phyloP scores from a whole-genome alignment of 2,888 invertebrate species.

The Eutolmus rufibarbis region DNA sequence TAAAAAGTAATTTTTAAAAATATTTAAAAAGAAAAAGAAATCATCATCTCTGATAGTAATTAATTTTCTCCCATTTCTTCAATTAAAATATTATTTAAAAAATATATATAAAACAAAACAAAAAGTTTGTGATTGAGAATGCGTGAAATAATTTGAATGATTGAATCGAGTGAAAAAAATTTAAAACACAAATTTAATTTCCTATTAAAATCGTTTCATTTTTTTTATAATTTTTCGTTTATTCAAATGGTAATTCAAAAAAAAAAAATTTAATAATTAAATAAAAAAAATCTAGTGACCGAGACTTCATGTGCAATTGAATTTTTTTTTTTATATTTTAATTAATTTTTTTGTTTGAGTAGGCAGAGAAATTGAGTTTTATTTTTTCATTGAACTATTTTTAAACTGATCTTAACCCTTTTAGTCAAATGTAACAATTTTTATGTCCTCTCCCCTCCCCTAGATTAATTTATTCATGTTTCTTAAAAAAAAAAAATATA shows the following conservation, averaged over 20 bases:
- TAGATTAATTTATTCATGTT: not conserved
- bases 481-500: not conserved
- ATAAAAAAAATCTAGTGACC: not conserved
- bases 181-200: too few relatives aligned
- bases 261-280: not conserved
- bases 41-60: not conserved
- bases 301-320: slow-evolving; percentile 31
- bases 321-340: not conserved
- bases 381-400: not conserved
- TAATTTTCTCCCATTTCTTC: not conserved
- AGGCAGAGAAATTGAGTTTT: not conserved
- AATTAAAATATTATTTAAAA: not conserved
- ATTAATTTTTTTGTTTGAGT: not conserved
- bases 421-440: not conserved
- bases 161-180: not conserved
- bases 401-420: not conserved
- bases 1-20: not conserved
- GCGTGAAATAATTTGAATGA: not conserved
- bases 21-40: not conserved
- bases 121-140: not conserved
- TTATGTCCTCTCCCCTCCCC: not conserved
- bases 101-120: not conserved
- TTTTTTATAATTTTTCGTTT: too few relatives aligned
- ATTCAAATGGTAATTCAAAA: not conserved
- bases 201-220: too few relatives aligned